A percentile compares a stretch with the other conserved stretches of the same genome.
These are phyloP conservation scores for Gymnothorax reevesii DNA, from an alignment of 2,797 vertebrate genomes.

Conservation along the genomic window DNA sequence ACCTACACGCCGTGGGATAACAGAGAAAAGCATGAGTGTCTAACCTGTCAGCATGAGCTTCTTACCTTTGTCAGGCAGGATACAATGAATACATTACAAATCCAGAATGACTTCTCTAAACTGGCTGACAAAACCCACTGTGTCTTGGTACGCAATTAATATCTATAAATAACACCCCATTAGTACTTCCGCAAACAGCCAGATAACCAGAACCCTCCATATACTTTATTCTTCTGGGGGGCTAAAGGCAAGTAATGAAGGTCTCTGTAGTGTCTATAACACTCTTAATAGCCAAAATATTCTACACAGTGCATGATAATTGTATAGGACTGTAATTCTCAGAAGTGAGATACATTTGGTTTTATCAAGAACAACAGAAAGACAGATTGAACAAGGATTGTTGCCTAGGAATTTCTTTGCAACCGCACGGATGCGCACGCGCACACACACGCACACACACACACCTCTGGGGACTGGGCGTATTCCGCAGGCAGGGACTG, in stretches of 20 bases:
- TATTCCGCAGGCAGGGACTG: slow-evolving; percentile 69
- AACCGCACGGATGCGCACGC: too few relatives aligned
- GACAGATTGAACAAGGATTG: not conserved
- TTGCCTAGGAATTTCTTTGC: too few relatives aligned
- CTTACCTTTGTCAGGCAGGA: not conserved
- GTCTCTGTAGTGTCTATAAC: not conserved
- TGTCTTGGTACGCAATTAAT: not conserved
- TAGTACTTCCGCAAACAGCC: not conserved
- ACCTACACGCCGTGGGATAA: slow-evolving; percentile 60
- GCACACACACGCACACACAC: not conserved
- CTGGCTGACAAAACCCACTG: not conserved
- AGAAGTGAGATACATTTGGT: not conserved
- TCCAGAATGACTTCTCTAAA: not conserved
- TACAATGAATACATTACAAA: not conserved
- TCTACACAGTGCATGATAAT: not conserved
- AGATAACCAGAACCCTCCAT: not conserved
- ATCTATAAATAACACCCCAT: not conserved
- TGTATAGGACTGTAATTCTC: not conserved
- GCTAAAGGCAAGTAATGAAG: not conserved
- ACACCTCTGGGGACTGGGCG: slow-evolving; percentile 66
- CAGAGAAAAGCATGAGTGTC: not conserved
- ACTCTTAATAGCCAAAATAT: not conserved
- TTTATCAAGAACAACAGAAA: too few relatives aligned
- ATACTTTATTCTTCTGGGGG: not conserved
- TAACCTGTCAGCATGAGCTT: not conserved